phyloP scores from a whole-genome alignment of 2,888 invertebrate genomes.

The Cosmia pyralina region DNA sequence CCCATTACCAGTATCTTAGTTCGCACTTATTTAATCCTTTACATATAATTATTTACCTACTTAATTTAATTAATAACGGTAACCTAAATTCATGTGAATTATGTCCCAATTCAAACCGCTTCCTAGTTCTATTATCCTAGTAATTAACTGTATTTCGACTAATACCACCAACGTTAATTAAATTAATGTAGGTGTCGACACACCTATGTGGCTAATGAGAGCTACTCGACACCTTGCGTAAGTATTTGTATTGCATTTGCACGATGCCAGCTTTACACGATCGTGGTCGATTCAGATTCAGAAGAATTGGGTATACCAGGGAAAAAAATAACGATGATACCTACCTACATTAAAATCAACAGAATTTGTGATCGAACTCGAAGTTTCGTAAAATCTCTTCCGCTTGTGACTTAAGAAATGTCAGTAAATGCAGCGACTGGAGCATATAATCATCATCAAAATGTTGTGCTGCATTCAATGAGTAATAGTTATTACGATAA shows the following conservation, averaged over 20 bases:
- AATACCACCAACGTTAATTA: slow-evolving; percentile 23
- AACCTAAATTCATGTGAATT: background rate
- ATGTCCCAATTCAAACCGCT: slow-evolving; percentile 1
- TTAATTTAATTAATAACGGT: background rate
- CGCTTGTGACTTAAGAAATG: slow-evolving; percentile 25
- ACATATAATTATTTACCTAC: background rate
- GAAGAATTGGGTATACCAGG: background rate
- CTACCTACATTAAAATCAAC: background rate
- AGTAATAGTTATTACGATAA: slow-evolving; percentile 45
- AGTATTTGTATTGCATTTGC: slow-evolving; percentile 35
- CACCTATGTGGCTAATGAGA: slow-evolving; percentile 34
- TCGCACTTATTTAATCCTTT: background rate
- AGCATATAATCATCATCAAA: slow-evolving; percentile 52
- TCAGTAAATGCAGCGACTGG: slow-evolving; percentile 43
- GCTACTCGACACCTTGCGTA: slow-evolving; percentile 21
- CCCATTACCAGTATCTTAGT: background rate
- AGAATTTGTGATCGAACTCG: background rate
- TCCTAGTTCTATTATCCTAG: slow-evolving; percentile 29
- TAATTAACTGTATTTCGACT: slow-evolving; percentile 24
- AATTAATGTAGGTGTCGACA: slow-evolving; percentile 23
- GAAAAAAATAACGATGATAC: background rate
- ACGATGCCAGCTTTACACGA: background rate
- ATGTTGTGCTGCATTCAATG: slow-evolving; percentile 50
- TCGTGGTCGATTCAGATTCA: slow-evolving; percentile 7
- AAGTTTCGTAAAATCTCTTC: slow-evolving; percentile 20